These are phyloP conservation scores for Thereva unica DNA, from an alignment of 2,888 invertebrate genomes.

Conservation along the genomic window DNA sequence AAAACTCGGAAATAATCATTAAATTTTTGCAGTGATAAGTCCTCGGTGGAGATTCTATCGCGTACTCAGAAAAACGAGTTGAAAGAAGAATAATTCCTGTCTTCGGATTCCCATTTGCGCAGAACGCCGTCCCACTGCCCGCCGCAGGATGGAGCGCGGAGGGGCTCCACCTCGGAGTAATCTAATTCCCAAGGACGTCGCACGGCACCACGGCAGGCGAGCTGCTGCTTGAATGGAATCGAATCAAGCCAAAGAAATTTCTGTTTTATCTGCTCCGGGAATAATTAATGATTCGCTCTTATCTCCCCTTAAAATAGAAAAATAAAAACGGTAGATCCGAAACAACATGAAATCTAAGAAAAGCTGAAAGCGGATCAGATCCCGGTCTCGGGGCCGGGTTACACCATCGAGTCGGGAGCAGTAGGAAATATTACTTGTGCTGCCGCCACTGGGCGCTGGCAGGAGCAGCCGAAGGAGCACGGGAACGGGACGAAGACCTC, in stretches of 20 bases:
- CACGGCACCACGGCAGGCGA: background rate
- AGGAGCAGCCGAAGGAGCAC: background rate
- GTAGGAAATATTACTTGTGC: slow-evolving; percentile 26
- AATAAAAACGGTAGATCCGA: slow-evolving; percentile 20
- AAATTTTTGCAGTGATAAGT: too few relatives aligned
- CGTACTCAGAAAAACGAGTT: too few relatives aligned
- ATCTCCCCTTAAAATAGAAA: slow-evolving; percentile 42
- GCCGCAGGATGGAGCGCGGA: too few relatives aligned
- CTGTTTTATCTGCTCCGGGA: slow-evolving; percentile 44
- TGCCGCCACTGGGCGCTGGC: background rate
- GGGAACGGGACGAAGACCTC: background rate
- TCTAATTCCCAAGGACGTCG: too few relatives aligned
- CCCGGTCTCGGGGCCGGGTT: slow-evolving; percentile 33
- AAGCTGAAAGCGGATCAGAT: slow-evolving; percentile 27
- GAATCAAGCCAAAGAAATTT: slow-evolving; percentile 39
- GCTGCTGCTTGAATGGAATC: slow-evolving; percentile 27
- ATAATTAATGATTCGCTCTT: slow-evolving; percentile 47
- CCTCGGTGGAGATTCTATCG: too few relatives aligned
- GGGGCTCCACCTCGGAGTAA: too few relatives aligned
- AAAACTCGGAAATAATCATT: too few relatives aligned
- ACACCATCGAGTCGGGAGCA: slow-evolving; percentile 16
- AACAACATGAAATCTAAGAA: slow-evolving; percentile 26
- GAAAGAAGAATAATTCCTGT: too few relatives aligned
- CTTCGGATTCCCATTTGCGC: too few relatives aligned
- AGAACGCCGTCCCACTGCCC: too few relatives aligned